Percentiles rank a stretch among this genome's conserved stretches.
Evolutionary conservation across 2,888 invertebrate genomes (phyloP).

Genomic region (Drosophila seclusa): DNA sequence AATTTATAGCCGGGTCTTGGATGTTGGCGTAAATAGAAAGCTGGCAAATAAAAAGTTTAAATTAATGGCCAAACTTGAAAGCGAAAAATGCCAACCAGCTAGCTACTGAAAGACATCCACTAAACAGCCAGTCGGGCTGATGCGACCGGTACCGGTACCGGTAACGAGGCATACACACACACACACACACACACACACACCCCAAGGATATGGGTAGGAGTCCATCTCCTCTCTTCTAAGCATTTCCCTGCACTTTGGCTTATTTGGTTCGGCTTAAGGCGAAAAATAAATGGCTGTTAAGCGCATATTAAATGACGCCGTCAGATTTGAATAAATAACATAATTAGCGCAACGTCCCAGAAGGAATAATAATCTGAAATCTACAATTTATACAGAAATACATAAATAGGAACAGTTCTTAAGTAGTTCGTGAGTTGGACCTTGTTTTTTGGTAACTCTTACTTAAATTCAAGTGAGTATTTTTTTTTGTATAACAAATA

Average conservation of each 20-base stretch:
- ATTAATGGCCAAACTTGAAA: conserved; percentile 77
- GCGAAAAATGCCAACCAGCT: conserved; percentile 49
- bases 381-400: background rate
- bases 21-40: conserved; percentile 61
- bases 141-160: conserved; percentile 32
- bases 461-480: background rate
- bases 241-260: conserved; percentile 50
- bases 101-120: conserved; percentile 19
- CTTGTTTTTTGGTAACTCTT: background rate
- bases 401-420: background rate
- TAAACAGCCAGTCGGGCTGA: conserved; percentile 23
- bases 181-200: conserved; percentile 2
- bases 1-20: conserved; percentile 68
- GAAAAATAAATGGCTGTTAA: conserved; percentile 60
- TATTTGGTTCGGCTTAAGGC: conserved; percentile 34
- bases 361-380: background rate
- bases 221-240: conserved; percentile 2
- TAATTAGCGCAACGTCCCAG: conserved; percentile 37
- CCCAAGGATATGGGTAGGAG: conserved; percentile 5
- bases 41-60: conserved; percentile 72
- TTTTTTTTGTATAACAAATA: background rate
- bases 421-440: background rate
- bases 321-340: conserved; percentile 30
- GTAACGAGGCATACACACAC: conserved; percentile 14
- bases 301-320: conserved; percentile 61